Evolutionary conservation across 2,797 vertebrate genomes (phyloP), one percentile per base, ranked within the genome.

Genomic region (Rhodeus uyekii): DNA sequence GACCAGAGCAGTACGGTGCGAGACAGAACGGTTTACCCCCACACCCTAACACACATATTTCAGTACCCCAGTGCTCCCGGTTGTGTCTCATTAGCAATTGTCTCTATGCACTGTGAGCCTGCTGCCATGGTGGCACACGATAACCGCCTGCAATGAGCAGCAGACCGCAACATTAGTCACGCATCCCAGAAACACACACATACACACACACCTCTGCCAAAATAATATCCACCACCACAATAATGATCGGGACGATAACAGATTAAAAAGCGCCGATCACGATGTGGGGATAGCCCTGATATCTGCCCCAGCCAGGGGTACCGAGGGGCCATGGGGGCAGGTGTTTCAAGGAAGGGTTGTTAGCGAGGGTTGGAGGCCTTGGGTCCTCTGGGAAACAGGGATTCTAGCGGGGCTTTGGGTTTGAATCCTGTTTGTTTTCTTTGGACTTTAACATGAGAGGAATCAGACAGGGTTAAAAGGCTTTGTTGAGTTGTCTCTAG

Each of bases 161-260:
- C 96, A 96, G 96, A 96, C 96, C 96, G 96, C 96, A 96, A 95
- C 97, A 96, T 98, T 98, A 97, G 97, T 98, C 96, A 97, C 96
- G 94, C 96, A 96, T 96, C 94, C 95, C 95, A 95, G 94, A 96
- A 78, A 82, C 80, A 74, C 78, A 63, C 69, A 76, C 75, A 82
- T 78, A 74, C 78, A 63, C 69, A 76, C 75, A 75, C 83, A 89
- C 87, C 87, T 83, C 86, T 79, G 87, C 90, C 88, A 80, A 88
- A 90, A 91, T 86, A 86, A 85, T 80, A 86, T 86, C 89, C 87
- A 87, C 83, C 85, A 84, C 85, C 84, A 82, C 91, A 68, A 82
- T 53, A 87, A 92, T 92, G 90, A 90, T 96, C 93, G 95, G 94
- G 92, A 94, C 91, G 97, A 98, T 97, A 97, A 96, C 94, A 94